Percentiles rank a stretch among this genome's conserved stretches.
These are phyloP conservation scores for Ginglymostoma cirratum DNA, from an alignment of 2,113 vertebrate genomes.

Conservation along the genomic window DNA sequence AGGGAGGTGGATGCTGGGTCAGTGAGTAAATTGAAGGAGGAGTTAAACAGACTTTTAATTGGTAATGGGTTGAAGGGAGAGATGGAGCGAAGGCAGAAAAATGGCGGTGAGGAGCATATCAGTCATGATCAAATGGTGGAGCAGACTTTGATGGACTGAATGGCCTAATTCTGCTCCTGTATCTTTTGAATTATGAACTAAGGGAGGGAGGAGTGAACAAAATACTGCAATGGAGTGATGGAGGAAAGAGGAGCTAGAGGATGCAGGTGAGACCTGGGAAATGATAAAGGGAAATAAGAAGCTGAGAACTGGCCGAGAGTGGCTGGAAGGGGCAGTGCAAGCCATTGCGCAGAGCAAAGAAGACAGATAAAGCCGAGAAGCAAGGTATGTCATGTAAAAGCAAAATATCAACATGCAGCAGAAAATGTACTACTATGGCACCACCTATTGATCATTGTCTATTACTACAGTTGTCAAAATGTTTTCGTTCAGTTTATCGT, in stretches of 20 bases:
- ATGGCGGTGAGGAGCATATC: too few relatives aligned
- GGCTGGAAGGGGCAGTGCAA: background rate
- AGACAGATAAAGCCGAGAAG: background rate
- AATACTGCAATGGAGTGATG: background rate
- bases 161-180: too few relatives aligned
- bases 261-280: too few relatives aligned
- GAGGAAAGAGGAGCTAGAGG: background rate
- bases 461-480: background rate
- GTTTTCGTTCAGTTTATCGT: background rate
- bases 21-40: too few relatives aligned
- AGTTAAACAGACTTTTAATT: too few relatives aligned
- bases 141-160: too few relatives aligned
- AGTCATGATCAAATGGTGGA: too few relatives aligned
- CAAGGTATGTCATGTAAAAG: background rate
- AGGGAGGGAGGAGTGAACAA: background rate
- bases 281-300: background rate
- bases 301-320: background rate
- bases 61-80: too few relatives aligned
- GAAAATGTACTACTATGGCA: background rate
- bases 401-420: background rate
- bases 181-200: too few relatives aligned
- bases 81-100: too few relatives aligned
- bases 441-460: background rate
- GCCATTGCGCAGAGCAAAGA: background rate
- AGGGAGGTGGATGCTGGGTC: too few relatives aligned